These are phyloP conservation scores for Drosophila yakuba DNA, from an alignment of 1,140 invertebrate species.

Conservation along the genomic window DNA sequence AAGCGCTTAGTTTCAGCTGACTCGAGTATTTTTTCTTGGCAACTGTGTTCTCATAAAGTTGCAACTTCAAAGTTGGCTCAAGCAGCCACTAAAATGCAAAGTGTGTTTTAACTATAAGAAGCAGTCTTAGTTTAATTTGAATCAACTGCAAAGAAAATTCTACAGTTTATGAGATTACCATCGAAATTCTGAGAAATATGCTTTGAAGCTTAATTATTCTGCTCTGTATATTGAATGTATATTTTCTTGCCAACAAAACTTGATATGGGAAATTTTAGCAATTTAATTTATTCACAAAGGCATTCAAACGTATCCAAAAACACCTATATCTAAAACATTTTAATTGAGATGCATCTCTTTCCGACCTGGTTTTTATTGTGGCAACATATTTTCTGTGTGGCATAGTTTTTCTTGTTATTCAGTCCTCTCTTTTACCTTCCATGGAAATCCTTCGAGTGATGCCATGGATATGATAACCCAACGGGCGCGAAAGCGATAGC, in stretches of 20 bases:
- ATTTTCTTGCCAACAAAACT: too few relatives aligned
- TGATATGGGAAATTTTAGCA: neutral
- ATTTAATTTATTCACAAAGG: neutral
- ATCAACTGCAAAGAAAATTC: neutral
- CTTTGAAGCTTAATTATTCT: neutral
- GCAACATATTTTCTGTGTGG: neutral
- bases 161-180: neutral
- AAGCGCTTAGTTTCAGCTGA: constrained; percentile 42
- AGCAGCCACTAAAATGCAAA: constrained; percentile 20
- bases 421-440: constrained; percentile 8
- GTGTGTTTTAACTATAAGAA: constrained; percentile 7
- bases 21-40: constrained; percentile 24
- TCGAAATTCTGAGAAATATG: neutral
- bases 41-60: constrained; percentile 34
- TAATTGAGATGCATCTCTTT: constrained; percentile 1
- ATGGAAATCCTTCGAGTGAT: constrained; percentile 33
- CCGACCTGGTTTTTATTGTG: neutral
- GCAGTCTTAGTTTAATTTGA: neutral
- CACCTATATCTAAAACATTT: constrained; percentile 3
- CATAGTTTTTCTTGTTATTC: constrained; percentile 22
- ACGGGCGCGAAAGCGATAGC: neutral
- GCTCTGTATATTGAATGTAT: neutral
- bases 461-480: constrained; percentile 46
- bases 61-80: constrained; percentile 32
- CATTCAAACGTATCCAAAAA: neutral